A percentile compares a stretch with the other conserved stretches of the same genome.
Conservation (phyloP, 1,140 invertebrate genomes). For the Polypedilum vanderplanki region DNA sequence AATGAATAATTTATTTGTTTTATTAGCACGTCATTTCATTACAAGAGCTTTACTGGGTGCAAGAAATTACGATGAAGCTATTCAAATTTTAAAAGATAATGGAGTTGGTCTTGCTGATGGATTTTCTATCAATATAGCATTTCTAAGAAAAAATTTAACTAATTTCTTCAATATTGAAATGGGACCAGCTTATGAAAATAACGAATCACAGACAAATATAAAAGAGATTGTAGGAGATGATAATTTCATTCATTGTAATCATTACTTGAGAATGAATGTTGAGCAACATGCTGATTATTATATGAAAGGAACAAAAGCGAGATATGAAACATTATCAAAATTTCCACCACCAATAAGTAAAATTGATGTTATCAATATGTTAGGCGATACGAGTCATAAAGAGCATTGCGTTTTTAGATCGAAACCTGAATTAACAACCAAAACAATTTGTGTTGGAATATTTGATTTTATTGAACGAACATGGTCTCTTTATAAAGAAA, state of each 20-base stretch:
- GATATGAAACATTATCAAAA: conserved; percentile 53
- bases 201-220: conserved; percentile 60
- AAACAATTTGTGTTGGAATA: conserved; percentile 69
- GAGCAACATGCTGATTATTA: conserved; percentile 58
- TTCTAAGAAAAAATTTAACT: conserved; percentile 55
- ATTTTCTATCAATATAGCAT: conserved; percentile 71
- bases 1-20: conserved; percentile 6
- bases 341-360: conserved; percentile 49
- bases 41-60: conserved; percentile 59
- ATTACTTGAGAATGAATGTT: conserved; percentile 55
- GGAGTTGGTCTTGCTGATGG: conserved; percentile 66
- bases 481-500: conserved; percentile 63
- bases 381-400: conserved; percentile 61
- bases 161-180: conserved; percentile 69
- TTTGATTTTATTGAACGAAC: conserved; percentile 61
- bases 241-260: conserved; percentile 62
- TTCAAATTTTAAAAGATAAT: conserved; percentile 57
- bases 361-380: conserved; percentile 57
- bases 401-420: conserved; percentile 63
- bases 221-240: conserved; percentile 61
- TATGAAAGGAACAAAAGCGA: conserved; percentile 58
- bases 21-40: conserved; percentile 63
- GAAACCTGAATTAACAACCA: conserved; percentile 47
- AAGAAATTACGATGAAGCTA: conserved; percentile 54
- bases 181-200: conserved; percentile 50